phyloP scores from a whole-genome alignment of 1,140 invertebrate species.

The Drosophila azteca region DNA sequence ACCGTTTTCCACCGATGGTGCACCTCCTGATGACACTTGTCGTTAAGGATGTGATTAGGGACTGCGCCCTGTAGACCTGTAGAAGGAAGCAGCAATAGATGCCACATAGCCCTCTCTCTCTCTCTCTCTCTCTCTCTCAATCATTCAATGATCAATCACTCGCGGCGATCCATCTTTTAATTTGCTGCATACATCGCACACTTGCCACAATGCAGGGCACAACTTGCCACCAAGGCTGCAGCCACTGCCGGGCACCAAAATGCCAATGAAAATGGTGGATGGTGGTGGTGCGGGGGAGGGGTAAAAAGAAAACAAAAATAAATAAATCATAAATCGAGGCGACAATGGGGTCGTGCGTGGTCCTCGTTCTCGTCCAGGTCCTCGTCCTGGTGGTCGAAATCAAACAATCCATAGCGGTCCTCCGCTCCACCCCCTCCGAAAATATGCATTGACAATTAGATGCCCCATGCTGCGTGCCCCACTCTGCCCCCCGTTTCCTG shows the following conservation, averaged over 20 bases:
- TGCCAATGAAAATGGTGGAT: no score
- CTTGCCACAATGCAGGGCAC: slow-evolving; percentile 17
- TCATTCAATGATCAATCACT: slow-evolving; percentile 15
- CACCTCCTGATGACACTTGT: slow-evolving; percentile 67
- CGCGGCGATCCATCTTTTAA: slow-evolving; percentile 43
- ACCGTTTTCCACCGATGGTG: slow-evolving; percentile 60
- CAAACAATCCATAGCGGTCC: slow-evolving; percentile 45
- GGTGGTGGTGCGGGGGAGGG: no score
- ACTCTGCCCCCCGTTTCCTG: no score
- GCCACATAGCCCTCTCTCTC: neutral
- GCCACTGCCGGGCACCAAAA: slow-evolving; percentile 22
- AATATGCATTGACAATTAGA: slow-evolving; percentile 80
- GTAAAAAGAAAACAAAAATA: slow-evolving; percentile 33
- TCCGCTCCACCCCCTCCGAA: slow-evolving; percentile 16
- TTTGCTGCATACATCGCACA: slow-evolving; percentile 34
- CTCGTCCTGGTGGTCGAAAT: neutral
- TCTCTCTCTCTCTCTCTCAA: slow-evolving; percentile 3
- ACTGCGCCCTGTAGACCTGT: neutral
- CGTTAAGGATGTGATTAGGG: slow-evolving; percentile 39
- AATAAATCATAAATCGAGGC: slow-evolving; percentile 76
- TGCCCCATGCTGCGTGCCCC: slow-evolving; percentile 12
- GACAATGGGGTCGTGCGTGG: slow-evolving; percentile 45
- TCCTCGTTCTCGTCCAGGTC: no score
- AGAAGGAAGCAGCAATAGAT: neutral
- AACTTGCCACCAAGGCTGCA: slow-evolving; percentile 14